These are phyloP conservation scores for Acrobasis repandana DNA, from an alignment of 2,888 invertebrate species.

Conservation along the genomic window DNA sequence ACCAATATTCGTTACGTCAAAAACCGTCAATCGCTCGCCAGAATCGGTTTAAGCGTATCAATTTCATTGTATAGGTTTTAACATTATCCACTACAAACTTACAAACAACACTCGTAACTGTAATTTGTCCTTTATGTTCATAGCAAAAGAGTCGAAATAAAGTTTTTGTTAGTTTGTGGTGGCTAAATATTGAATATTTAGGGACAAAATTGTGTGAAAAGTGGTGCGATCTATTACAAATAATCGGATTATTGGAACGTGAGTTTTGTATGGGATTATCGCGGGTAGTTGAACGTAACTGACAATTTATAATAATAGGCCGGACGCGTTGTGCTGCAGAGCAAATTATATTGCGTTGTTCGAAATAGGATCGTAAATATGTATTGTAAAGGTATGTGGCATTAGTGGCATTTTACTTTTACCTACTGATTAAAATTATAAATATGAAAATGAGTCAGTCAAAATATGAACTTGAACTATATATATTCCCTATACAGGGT, in stretches of 20 bases:
- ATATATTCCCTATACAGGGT: no score
- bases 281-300: constrained; percentile 36
- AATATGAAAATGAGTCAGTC: no score
- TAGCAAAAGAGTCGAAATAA: constrained; percentile 20
- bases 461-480: no score
- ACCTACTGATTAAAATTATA: no score
- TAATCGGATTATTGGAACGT: constrained; percentile 73
- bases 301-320: constrained; percentile 25
- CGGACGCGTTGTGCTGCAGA: neutral
- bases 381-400: neutral
- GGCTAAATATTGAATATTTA: constrained; percentile 46
- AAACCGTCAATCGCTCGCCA: constrained; percentile 36
- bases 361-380: neutral
- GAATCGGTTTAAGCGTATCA: constrained; percentile 51
- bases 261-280: constrained; percentile 61
- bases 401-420: neutral
- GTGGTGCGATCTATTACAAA: constrained; percentile 69
- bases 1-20: constrained; percentile 28
- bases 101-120: neutral
- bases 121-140: constrained; percentile 20
- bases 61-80: constrained; percentile 44
- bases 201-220: constrained; percentile 56
- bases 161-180: constrained; percentile 17
- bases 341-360: constrained; percentile 26
- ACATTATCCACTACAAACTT: constrained; percentile 37